A percentile compares a stretch with the other conserved stretches of the same genome.
phyloP scores from a whole-genome alignment of 1,140 invertebrate genomes.

The Drosophila azteca region DNA sequence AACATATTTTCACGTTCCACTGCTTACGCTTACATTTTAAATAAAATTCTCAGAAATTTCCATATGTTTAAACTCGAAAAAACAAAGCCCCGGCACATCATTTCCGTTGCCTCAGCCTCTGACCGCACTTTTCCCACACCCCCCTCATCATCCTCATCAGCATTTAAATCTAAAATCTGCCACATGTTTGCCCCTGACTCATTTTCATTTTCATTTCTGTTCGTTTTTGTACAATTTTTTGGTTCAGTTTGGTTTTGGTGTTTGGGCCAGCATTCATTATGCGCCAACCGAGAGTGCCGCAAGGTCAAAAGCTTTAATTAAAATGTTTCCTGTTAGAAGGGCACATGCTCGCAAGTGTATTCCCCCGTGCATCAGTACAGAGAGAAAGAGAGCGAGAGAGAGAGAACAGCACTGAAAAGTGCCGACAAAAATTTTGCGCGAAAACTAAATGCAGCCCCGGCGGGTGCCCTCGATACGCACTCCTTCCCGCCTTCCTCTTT shows the following conservation, averaged over 20 bases:
- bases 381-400: neutral
- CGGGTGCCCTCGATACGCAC: constrained; percentile 10
- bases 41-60: too few relatives aligned
- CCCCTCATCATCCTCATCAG: neutral
- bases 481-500: constrained; percentile 1
- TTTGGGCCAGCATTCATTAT: constrained; percentile 45
- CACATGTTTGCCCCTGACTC: constrained; percentile 36
- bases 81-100: constrained; percentile 4
- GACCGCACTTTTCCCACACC: neutral
- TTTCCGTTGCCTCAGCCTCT: constrained; percentile 21
- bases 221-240: constrained; percentile 1
- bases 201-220: constrained; percentile 26
- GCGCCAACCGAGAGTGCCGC: constrained; percentile 45
- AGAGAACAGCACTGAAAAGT: constrained; percentile 13
- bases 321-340: constrained; percentile 45
- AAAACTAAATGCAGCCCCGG: constrained; percentile 27
- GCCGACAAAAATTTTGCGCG: constrained; percentile 25
- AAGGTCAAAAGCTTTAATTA: constrained; percentile 60
- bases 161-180: constrained; percentile 31
- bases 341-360: constrained; percentile 14
- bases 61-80: too few relatives aligned
- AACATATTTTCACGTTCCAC: too few relatives aligned
- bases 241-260: constrained; percentile 2
- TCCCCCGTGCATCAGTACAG: neutral
- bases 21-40: too few relatives aligned